A percentile compares a stretch with the other conserved stretches of the same genome.
These are phyloP conservation scores for Hipparchia sbordonii DNA, from an alignment of 2,888 invertebrate species.

Conservation along the genomic window DNA sequence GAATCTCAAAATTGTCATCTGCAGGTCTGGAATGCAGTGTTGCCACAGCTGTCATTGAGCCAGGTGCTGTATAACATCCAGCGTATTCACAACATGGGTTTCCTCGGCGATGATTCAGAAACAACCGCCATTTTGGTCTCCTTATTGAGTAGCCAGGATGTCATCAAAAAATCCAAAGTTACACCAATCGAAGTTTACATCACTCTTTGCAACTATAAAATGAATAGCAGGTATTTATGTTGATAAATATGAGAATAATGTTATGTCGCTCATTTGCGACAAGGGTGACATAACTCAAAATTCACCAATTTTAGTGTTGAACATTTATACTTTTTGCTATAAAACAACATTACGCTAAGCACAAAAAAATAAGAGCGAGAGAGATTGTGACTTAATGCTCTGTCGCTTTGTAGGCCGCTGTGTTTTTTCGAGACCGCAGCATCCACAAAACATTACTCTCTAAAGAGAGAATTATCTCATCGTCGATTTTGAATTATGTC, in stretches of 20 bases:
- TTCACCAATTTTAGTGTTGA: too few species aligned
- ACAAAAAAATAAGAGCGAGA: too few species aligned
- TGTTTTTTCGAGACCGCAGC: too few species aligned
- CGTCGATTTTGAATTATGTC: too few species aligned
- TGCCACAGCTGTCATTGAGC: constrained; percentile 79
- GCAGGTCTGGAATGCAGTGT: constrained; percentile 85
- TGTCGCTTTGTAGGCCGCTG: too few species aligned
- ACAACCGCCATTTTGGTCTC: constrained; percentile 80
- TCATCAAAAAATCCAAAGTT: constrained; percentile 67
- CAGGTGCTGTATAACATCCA: constrained; percentile 81
- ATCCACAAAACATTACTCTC: too few species aligned
- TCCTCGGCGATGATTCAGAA: constrained; percentile 77
- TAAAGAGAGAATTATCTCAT: too few species aligned
- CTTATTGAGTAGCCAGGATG: constrained; percentile 73
- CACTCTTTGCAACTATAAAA: constrained; percentile 83
- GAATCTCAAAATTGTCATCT: not conserved
- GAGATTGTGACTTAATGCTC: too few species aligned
- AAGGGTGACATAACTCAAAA: too few species aligned
- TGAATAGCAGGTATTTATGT: constrained; percentile 81
- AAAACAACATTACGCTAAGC: too few species aligned
- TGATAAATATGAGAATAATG: not conserved
- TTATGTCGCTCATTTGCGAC: too few species aligned
- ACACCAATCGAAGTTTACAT: constrained; percentile 82
- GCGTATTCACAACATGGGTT: constrained; percentile 85
- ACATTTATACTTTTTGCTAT: too few species aligned